Evolutionary conservation across 1,140 invertebrate species (phyloP).

Genomic region (Andrena cerasifolii): DNA sequence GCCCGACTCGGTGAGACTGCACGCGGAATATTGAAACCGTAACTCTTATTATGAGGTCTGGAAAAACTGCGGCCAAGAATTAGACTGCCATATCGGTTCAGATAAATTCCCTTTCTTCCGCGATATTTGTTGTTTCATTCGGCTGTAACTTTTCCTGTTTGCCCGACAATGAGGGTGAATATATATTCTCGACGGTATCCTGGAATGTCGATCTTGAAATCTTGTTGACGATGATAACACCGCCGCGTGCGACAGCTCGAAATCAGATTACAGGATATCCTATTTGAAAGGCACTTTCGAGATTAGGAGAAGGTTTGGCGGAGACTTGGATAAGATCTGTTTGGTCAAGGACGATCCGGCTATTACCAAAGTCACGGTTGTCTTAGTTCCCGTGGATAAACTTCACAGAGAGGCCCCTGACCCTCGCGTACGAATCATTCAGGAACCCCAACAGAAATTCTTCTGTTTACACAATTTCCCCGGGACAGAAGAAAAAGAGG

Average conservation of each 20-base stretch:
- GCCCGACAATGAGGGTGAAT: too few relatives aligned
- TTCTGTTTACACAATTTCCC: constrained; percentile 12
- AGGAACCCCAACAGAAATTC: constrained; percentile 9
- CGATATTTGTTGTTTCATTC: background rate
- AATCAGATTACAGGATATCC: constrained; percentile 31
- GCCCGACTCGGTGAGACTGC: constrained; percentile 4
- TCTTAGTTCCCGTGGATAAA: constrained; percentile 24
- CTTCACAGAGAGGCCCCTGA: constrained; percentile 18
- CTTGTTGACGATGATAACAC: background rate
- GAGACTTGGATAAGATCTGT: constrained; percentile 57
- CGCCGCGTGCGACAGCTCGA: constrained; percentile 1
- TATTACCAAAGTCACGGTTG: constrained; percentile 52
- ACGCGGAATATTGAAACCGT: constrained; percentile 44
- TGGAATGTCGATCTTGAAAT: background rate
- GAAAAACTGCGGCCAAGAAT: constrained; percentile 17
- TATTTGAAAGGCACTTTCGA: constrained; percentile 33
- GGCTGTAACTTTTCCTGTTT: background rate
- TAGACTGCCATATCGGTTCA: background rate
- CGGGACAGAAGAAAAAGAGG: background rate
- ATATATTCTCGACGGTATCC: too few relatives aligned
- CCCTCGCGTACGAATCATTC: constrained; percentile 1
- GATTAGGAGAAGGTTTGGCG: constrained; percentile 53
- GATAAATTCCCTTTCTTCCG: background rate
- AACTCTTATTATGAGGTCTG: constrained; percentile 41
- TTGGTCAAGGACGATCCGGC: constrained; percentile 53